These are phyloP conservation scores for Anagrus nilaparvatae DNA, from an alignment of 1,140 invertebrate species.

Conservation along the genomic window DNA sequence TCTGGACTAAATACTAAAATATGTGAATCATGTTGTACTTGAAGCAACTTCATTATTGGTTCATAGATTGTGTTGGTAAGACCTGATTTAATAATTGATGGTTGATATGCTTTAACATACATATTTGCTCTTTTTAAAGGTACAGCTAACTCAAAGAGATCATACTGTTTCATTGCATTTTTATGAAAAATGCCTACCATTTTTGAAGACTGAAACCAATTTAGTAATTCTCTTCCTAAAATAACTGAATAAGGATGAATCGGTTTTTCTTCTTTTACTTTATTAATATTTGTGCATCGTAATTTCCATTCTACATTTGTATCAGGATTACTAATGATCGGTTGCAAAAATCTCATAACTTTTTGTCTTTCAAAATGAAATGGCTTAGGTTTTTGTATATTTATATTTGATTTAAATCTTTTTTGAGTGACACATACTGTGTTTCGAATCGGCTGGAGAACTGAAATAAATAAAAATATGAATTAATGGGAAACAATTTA, in stretches of 20 bases:
- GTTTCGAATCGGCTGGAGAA: conserved; percentile 24
- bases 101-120: conserved; percentile 52
- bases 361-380: conserved; percentile 54
- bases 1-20: conserved; percentile 50
- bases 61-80: conserved; percentile 52
- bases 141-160: conserved; percentile 50
- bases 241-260: conserved; percentile 59
- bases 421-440: conserved; percentile 43
- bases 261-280: conserved; percentile 19
- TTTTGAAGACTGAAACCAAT: conserved; percentile 59
- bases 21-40: conserved; percentile 43
- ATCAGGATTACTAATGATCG: conserved; percentile 43
- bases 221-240: conserved; percentile 54
- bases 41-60: conserved; percentile 45
- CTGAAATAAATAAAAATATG: conserved; percentile 20
- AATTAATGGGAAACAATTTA: neutral
- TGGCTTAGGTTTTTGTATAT: conserved; percentile 58
- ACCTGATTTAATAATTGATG: conserved; percentile 48
- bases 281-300: conserved; percentile 22
- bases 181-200: conserved; percentile 58
- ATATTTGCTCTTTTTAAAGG: conserved; percentile 52
- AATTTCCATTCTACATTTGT: conserved; percentile 27
- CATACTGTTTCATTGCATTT: conserved; percentile 52
- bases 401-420: conserved; percentile 60
- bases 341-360: conserved; percentile 50